Evolutionary conservation across 2,797 vertebrate species (phyloP).

Genomic region (Pteronotus mesoamericanus): DNA sequence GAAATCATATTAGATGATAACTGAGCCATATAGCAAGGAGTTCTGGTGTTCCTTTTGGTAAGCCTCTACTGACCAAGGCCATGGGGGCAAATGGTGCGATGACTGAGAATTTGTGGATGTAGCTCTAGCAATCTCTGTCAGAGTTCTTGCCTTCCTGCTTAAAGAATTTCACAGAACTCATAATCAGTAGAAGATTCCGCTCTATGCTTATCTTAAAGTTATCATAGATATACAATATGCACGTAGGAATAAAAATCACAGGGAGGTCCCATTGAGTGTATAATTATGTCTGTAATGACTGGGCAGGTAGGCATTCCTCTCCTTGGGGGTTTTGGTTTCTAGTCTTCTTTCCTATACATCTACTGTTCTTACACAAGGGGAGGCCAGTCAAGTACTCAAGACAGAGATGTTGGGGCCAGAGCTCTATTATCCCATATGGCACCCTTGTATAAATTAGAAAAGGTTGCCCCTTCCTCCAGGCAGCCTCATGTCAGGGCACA

Average conservation of each 20-base stretch:
- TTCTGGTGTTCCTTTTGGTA: constrained; percentile 35
- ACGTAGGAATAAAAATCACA: not conserved
- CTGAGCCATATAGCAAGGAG: not conserved
- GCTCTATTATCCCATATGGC: not conserved
- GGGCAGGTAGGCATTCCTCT: not conserved
- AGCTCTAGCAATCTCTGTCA: not conserved
- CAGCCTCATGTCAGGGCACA: not conserved
- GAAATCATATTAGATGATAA: not conserved
- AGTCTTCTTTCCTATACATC: not conserved
- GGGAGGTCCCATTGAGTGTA: not conserved
- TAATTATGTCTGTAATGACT: not conserved
- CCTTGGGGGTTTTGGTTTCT: not conserved
- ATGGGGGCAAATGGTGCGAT: not conserved
- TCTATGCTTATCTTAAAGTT: constrained; percentile 3
- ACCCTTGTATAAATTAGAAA: not conserved
- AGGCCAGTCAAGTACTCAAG: not conserved
- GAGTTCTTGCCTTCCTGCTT: constrained; percentile 30
- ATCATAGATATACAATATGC: not conserved
- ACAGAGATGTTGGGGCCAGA: not conserved
- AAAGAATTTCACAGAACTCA: not conserved
- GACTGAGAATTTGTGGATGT: not conserved
- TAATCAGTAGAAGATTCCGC: not conserved
- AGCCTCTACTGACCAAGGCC: not conserved
- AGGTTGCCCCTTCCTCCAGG: not conserved
- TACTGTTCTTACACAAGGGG: not conserved